These are phyloP conservation scores for Apogon hyalosoma DNA, from an alignment of 2,797 vertebrate genomes.

Conservation along the genomic window DNA sequence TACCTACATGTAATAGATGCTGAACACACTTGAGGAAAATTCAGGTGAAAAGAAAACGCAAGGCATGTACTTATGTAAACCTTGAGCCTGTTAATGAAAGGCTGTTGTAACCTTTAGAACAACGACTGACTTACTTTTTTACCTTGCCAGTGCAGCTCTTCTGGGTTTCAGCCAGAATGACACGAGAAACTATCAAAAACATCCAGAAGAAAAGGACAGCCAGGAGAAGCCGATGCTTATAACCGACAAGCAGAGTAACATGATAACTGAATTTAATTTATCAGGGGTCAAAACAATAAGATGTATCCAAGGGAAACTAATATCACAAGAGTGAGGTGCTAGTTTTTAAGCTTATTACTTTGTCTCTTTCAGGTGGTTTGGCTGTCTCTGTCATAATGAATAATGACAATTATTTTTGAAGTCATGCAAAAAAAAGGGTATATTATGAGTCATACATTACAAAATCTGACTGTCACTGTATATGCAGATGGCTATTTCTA, in stretches of 20 bases:
- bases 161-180: background rate
- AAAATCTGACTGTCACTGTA: background rate
- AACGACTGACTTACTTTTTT: background rate
- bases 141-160: background rate
- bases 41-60: background rate
- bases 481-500: slow-evolving; percentile 9
- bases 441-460: background rate
- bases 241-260: background rate
- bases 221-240: slow-evolving; percentile 5
- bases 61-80: background rate
- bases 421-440: background rate
- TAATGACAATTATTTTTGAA: background rate
- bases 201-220: slow-evolving; percentile 18
- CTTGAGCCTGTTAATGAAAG: background rate
- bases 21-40: background rate
- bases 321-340: background rate
- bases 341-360: slow-evolving; percentile 3
- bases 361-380: background rate
- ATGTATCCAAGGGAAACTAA: slow-evolving; percentile 16
- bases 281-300: slow-evolving; percentile 13
- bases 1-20: slow-evolving; percentile 2
- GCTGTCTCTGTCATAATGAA: slow-evolving; percentile 2
- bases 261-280: slow-evolving; percentile 27
- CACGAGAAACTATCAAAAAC: background rate
- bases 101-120: slow-evolving; percentile 4